Evolutionary conservation across 2,888 invertebrate genomes (phyloP), one percentile per base, ranked within the genome.

Genomic region (Tipula lateralis): DNA sequence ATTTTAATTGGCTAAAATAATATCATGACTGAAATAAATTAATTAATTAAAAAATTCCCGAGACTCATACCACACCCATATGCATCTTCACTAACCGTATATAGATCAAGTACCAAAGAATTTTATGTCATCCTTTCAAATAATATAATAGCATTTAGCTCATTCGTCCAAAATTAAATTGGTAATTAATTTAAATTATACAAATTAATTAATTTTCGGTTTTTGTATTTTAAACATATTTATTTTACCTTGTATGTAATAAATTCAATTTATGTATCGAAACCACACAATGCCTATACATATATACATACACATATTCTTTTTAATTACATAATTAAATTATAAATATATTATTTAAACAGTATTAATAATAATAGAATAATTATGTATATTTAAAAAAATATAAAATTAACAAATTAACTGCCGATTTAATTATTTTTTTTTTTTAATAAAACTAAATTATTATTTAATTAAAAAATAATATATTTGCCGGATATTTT

Each of bases 101-200:
- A 66, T 66, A 66, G 66, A 66, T 66, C 19, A 66, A 66, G 19
- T 66, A 66, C 66, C 66, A 66, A 66, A 66, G 66, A 66, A 66
- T 24, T 66, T 19, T 66, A 66, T 24, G 24, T 66, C 66, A 66
- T 66, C 24, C 7, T 12, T 13, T 66, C 66, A 9, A 66, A 66
- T 24, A 50, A 50, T 50, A n/a, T n/a, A 50, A 19, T 7, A 34
- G n/a, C 66, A 66, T 66, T 66, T 66, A 66, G 24, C 24, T 66
- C 66, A 66, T 66, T 19, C 24, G 24, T 24, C 66, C 19, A 66
- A 50, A 7, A 50, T 19, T 19, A 50, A 50, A 44, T 44, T 7
- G n/a, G 6, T 19, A 50, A 16, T 16, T 16, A 36, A 50, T 16
- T 3, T 16, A 16, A 50, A 50, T 50, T 16, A 19, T n/a, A n/a